Evolutionary conservation across 2,888 invertebrate genomes (phyloP).

Genomic region (Phymatocera aterrima): DNA sequence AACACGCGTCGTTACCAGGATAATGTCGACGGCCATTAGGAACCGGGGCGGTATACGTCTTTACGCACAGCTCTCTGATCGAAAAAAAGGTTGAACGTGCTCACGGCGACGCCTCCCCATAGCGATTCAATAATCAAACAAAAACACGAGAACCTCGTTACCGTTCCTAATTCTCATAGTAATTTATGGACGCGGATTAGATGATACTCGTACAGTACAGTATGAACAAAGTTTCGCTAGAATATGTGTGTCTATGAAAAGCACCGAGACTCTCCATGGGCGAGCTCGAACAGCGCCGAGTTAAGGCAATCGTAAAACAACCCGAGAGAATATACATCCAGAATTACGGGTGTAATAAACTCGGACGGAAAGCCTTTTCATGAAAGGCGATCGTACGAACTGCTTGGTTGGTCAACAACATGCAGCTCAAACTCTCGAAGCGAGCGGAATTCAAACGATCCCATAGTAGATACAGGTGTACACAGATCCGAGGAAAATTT

Average conservation of each 20-base stretch:
- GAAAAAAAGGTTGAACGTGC: not conserved
- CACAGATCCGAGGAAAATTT: not conserved
- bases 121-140: conserved; percentile 1
- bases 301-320: conserved; percentile 33
- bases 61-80: conserved; percentile 20
- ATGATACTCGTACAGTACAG: not conserved
- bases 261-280: not conserved
- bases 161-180: not conserved
- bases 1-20: conserved; percentile 46
- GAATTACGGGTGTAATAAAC: conserved; percentile 37
- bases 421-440: conserved; percentile 2
- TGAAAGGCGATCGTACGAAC: conserved; percentile 22
- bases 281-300: too few species aligned
- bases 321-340: conserved; percentile 1
- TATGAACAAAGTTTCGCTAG: not conserved
- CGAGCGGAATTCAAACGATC: conserved; percentile 28
- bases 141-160: not conserved
- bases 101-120: not conserved
- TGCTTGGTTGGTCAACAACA: not conserved
- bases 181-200: not conserved
- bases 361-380: conserved; percentile 31
- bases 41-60: conserved; percentile 32
- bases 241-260: too few species aligned
- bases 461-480: too few species aligned
- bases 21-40: conserved; percentile 45